A percentile compares a stretch with the other conserved stretches of the same genome.
Evolutionary conservation across 2,113 vertebrate species (phyloP).

Genomic region (Pontoporia blainvillei): DNA sequence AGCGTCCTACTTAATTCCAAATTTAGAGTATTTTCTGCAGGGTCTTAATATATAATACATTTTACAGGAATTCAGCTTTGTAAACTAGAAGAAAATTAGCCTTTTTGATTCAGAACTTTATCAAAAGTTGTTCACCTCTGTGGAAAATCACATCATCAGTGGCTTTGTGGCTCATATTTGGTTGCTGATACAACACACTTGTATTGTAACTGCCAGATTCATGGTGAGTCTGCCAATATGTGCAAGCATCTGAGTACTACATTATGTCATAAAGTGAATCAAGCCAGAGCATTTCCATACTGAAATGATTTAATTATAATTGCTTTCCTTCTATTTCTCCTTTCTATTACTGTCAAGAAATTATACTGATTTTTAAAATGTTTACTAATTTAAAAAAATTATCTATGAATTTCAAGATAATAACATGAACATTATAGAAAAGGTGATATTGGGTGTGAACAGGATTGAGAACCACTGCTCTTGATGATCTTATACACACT

Average conservation of each 20-base stretch:
- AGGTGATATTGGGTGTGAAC: neutral
- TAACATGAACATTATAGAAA: neutral
- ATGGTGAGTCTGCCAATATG: neutral
- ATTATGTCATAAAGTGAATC: neutral
- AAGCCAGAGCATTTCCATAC: neutral
- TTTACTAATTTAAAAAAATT: neutral
- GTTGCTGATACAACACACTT: neutral
- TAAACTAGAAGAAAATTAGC: neutral
- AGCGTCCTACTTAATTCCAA: neutral
- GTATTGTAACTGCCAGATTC: neutral
- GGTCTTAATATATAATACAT: neutral
- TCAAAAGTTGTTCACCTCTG: neutral
- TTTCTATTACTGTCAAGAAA: neutral
- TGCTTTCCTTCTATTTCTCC: neutral
- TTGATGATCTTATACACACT: neutral
- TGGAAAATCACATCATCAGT: neutral
- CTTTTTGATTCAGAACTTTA: neutral
- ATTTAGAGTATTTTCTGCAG: neutral
- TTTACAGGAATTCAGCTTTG: constrained; percentile 20
- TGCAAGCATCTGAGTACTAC: neutral
- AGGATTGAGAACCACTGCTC: neutral
- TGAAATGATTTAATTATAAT: neutral
- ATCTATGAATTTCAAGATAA: neutral
- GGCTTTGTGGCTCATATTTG: neutral
- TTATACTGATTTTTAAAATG: neutral